phyloP scores from a whole-genome alignment of 2,113 vertebrate genomes.

The Pelecanoides urinatrix region DNA sequence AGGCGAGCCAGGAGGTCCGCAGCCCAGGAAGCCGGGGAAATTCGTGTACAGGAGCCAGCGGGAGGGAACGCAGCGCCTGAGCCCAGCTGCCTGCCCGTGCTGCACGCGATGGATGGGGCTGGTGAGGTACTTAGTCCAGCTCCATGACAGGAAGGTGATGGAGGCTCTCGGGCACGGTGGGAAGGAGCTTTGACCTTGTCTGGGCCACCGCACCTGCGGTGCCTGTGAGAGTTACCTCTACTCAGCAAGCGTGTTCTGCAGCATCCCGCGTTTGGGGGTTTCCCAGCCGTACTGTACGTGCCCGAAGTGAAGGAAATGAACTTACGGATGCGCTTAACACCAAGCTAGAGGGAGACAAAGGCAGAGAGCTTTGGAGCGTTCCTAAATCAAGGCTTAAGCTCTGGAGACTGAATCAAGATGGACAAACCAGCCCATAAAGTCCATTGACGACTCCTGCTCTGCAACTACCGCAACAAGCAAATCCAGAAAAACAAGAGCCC shows the following conservation, averaged over 20 bases:
- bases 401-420: not conserved
- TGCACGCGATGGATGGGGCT: rapidly evolving
- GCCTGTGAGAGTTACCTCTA: not conserved
- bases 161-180: rapidly evolving
- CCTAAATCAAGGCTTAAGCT: not conserved
- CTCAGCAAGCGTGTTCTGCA: not conserved
- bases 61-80: not conserved
- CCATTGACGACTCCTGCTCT: not conserved
- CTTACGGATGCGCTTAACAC: not conserved
- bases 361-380: not conserved
- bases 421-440: not conserved
- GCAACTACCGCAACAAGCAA: not conserved
- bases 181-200: not conserved
- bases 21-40: not conserved
- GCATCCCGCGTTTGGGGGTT: rapidly evolving
- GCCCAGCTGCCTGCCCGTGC: not conserved
- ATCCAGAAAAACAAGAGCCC: not conserved
- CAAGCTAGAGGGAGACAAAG: not conserved
- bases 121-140: not conserved
- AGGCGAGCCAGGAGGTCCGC: rapidly evolving
- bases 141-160: rapidly evolving
- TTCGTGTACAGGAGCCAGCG: rapidly evolving
- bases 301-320: not conserved
- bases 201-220: rapidly evolving
- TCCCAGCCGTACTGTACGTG: rapidly evolving